Evolutionary conservation across 2,797 vertebrate genomes (phyloP).

Genomic region (Mustela erminea): DNA sequence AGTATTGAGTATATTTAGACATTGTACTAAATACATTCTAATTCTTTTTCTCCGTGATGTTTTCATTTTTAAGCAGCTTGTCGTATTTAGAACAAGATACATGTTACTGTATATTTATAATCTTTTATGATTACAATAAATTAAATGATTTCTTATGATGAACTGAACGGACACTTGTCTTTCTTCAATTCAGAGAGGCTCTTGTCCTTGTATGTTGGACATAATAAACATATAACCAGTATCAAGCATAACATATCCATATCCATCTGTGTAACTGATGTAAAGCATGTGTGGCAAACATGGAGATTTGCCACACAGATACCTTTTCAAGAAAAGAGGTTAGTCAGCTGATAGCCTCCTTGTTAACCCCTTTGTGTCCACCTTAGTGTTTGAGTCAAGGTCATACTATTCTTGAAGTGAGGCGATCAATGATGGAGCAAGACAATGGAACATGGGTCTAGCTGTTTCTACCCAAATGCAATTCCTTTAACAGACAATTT

Average conservation of each 20-base stretch:
- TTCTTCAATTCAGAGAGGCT: background rate
- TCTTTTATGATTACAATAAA: conserved; percentile 14
- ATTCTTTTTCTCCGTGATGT: background rate
- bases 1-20: background rate
- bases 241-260: background rate
- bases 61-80: conserved; percentile 16
- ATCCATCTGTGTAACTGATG: background rate
- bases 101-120: background rate
- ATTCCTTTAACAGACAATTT: background rate
- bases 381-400: background rate
- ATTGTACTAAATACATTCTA: background rate
- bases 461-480: background rate
- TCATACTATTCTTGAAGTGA: background rate
- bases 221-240: background rate
- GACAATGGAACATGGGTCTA: background rate
- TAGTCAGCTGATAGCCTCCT: background rate
- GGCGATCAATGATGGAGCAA: background rate
- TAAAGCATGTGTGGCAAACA: background rate
- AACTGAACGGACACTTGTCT: background rate
- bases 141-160: background rate
- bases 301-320: background rate
- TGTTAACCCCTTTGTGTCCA: background rate
- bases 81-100: background rate
- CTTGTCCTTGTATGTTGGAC: background rate
- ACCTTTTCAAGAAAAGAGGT: background rate